A percentile compares a stretch with the other conserved stretches of the same genome.
phyloP scores from a whole-genome alignment of 2,888 invertebrate species.

The Mactromeris polynyma region DNA sequence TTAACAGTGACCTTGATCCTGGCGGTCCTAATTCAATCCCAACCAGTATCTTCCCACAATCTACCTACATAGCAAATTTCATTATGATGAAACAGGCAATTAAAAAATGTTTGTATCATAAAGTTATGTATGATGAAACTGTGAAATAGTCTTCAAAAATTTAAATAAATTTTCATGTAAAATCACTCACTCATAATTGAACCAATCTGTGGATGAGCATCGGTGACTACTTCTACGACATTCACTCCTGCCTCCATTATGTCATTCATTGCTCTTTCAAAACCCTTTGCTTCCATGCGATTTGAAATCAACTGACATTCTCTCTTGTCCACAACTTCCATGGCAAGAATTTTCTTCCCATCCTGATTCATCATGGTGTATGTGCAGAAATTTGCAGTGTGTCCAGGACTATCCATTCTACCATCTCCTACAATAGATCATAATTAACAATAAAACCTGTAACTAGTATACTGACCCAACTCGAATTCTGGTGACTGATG shows the following conservation, averaged over 20 bases:
- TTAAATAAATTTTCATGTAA: too few species aligned
- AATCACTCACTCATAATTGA: too few species aligned
- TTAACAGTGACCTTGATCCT: too few species aligned
- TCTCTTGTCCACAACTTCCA: conserved; percentile 17
- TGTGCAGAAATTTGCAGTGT: conserved; percentile 17
- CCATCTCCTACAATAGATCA: conserved; percentile 15
- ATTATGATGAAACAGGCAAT: too few species aligned
- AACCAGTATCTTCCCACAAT: too few species aligned
- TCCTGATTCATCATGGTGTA: conserved; percentile 24
- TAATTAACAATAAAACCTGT: not conserved
- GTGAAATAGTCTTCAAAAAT: too few species aligned
- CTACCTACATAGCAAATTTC: too few species aligned
- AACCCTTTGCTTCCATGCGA: conserved; percentile 1
- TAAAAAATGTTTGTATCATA: too few species aligned
- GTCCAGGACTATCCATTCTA: conserved; percentile 22
- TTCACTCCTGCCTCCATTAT: not conserved
- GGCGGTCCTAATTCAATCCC: too few species aligned
- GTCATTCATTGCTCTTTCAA: not conserved
- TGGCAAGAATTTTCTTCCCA: not conserved
- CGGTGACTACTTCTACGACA: not conserved
- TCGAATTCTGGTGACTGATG: too few species aligned
- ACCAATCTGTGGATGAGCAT: conserved; percentile 24
- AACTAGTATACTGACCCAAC: too few species aligned
- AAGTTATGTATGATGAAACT: too few species aligned
- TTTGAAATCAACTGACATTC: not conserved